Conservation (phyloP, 2,888 invertebrate species). For the Cryptus armator region DNA sequence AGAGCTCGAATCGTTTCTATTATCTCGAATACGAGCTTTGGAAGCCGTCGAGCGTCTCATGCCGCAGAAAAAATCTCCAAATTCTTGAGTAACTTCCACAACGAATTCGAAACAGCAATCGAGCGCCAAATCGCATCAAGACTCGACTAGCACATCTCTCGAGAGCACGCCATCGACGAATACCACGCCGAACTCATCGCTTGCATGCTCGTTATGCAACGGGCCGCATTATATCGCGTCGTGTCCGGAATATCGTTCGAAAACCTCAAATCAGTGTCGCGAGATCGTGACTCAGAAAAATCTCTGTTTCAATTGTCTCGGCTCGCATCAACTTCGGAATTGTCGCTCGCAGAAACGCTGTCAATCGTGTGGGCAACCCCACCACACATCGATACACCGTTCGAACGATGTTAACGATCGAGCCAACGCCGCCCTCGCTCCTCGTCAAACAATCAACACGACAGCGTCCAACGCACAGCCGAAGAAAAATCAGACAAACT, state of each 20-base stretch:
- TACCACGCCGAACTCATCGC: neutral
- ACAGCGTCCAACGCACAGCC: neutral
- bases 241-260: conserved; percentile 39
- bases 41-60: conserved; percentile 41
- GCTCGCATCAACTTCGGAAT: conserved; percentile 29
- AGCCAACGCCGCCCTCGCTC: conserved; percentile 5
- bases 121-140: conserved; percentile 29
- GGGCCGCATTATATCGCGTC: conserved; percentile 37
- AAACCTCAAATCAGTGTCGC: conserved; percentile 33
- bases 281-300: conserved; percentile 37
- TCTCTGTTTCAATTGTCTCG: conserved; percentile 50
- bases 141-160: neutral
- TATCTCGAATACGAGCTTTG: conserved; percentile 37
- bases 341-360: conserved; percentile 40
- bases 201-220: conserved; percentile 29
- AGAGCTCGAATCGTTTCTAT: conserved; percentile 37
- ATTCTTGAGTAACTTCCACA: conserved; percentile 13
- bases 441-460: conserved; percentile 18
- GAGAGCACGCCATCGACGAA: conserved; percentile 22
- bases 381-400: conserved; percentile 38
- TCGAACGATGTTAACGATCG: conserved; percentile 14
- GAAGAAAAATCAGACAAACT: conserved; percentile 23
- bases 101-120: conserved; percentile 23
- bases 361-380: conserved; percentile 25
- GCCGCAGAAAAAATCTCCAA: conserved; percentile 21